These are phyloP conservation scores for Galagoides demidoff DNA, from an alignment of 2,797 vertebrate species.

Conservation along the genomic window DNA sequence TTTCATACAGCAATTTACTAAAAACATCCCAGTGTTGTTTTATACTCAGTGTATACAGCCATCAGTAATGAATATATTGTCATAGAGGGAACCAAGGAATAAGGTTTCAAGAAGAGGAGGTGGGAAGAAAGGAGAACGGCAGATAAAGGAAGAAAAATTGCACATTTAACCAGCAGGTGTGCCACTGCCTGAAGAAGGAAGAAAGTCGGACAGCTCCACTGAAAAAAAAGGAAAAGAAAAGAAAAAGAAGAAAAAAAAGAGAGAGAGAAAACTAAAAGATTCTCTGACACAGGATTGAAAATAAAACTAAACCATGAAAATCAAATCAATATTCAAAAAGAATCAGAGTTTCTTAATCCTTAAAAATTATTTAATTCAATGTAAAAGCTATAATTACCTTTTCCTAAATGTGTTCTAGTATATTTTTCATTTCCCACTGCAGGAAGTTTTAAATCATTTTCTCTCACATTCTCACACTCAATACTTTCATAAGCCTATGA, in stretches of 20 bases:
- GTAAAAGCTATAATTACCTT: not conserved
- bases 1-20: constrained; percentile 38
- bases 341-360: not conserved
- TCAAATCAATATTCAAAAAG: not conserved
- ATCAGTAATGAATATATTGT: not conserved
- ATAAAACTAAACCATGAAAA: constrained; percentile 15
- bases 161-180: not conserved
- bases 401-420: not conserved
- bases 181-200: not conserved
- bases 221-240: not conserved
- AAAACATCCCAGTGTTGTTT: constrained; percentile 22
- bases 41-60: not conserved
- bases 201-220: not conserved
- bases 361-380: not conserved
- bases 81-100: not conserved
- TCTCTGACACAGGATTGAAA: constrained; percentile 27
- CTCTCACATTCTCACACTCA: not conserved
- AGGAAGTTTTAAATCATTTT: constrained; percentile 5
- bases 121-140: not conserved
- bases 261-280: not conserved
- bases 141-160: constrained; percentile 40
- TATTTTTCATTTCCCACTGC: not conserved
- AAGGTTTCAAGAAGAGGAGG: not conserved
- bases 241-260: no score
- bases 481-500: constrained; percentile 30